Evolutionary conservation across 2,113 vertebrate species (phyloP), one percentile per base, ranked within the genome.

Genomic region (Marmota flaviventris): DNA sequence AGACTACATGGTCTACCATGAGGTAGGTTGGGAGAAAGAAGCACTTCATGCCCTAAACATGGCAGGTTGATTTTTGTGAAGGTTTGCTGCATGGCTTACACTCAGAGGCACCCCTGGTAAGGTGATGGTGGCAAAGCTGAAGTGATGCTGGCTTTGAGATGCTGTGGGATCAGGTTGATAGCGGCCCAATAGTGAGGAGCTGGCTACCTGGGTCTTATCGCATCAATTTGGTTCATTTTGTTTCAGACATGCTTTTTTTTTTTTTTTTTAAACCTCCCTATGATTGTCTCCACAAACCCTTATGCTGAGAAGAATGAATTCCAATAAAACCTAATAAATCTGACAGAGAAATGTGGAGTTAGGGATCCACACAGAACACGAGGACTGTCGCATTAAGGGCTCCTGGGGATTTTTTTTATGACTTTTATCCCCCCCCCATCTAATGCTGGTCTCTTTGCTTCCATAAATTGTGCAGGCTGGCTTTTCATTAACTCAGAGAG

Each of bases 401-500:
- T 98, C 98, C 98, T 91, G 93, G 97, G 97, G 98, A 85, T 97
- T 93, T 98, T 98, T 98, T 97, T 96, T 93, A 97, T 92, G 95
- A 92, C 89, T 76, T 93, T 65, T 69, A 65, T 37, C 63, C 12
- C 69, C 37, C 24, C 91, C 95, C 24, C 91, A 96, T 97, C 37
- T 85, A 84, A 97, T 96, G 96, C 97, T 90, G 88, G 88, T 98
- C 97, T 98, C 77, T 98, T 45, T 94, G 85, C 92, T 96, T 98
- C 97, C 97, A 98, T 99, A 98, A 98, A 98, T 99, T 98, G 96
- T 98, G 67, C 56, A 9, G 98, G 91, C 97, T 98, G 98, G 95
- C 93, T 98, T 98, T 99, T 99, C 98, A 98, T 98, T 98, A 98
- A 98, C 96, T 91, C 77, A 29, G 97, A 98, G 98, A 88, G 96